A percentile compares a stretch with the other conserved stretches of the same genome.
These are phyloP conservation scores for Mantis religiosa DNA, from an alignment of 2,888 invertebrate species.

Conservation along the genomic window DNA sequence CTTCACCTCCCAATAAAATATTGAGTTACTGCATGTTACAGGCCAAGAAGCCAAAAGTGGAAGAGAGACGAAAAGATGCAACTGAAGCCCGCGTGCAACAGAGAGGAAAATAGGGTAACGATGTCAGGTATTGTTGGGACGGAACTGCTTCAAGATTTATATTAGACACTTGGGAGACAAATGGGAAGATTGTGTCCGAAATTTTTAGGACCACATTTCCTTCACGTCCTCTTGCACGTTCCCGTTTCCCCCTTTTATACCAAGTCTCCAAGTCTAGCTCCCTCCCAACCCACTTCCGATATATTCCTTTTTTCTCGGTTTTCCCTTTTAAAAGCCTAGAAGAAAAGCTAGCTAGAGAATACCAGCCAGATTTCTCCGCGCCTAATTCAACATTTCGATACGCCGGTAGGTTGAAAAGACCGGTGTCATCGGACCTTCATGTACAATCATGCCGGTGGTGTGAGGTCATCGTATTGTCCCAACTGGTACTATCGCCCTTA, in stretches of 20 bases:
- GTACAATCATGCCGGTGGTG: background rate
- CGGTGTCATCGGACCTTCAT: background rate
- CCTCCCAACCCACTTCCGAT: background rate
- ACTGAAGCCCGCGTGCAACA: background rate
- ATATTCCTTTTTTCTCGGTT: background rate
- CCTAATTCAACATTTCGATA: background rate
- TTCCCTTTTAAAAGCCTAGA: background rate
- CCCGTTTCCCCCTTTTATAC: background rate
- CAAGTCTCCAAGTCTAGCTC: background rate
- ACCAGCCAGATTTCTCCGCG: background rate
- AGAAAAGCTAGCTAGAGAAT: background rate
- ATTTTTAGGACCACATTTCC: conserved; percentile 74
- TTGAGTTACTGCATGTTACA: conserved; percentile 18
- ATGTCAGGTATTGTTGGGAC: conserved; percentile 22
- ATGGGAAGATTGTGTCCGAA: conserved; percentile 75
- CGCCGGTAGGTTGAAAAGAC: background rate
- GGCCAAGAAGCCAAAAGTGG: background rate
- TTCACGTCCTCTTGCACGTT: background rate
- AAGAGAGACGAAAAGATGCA: background rate
- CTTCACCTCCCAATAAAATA: conserved; percentile 19
- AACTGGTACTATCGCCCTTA: background rate
- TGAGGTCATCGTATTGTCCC: background rate
- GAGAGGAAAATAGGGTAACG: conserved; percentile 3
- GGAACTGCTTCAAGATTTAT: conserved; percentile 53
- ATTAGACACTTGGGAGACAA: conserved; percentile 69